Conservation (phyloP, 1,140 invertebrate species). For the Temnothorax nylanderi region DNA sequence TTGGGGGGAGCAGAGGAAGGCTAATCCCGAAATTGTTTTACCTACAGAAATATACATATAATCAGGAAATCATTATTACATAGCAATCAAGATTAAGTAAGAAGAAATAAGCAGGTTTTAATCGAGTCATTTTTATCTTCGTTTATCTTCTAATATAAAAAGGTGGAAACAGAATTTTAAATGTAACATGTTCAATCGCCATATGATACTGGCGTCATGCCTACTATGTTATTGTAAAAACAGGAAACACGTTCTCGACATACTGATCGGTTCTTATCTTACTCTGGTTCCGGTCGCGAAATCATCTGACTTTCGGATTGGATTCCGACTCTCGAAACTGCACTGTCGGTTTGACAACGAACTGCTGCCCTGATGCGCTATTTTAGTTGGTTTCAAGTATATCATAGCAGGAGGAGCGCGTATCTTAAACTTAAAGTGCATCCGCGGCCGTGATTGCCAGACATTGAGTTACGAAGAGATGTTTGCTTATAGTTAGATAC, state of each 20-base stretch:
- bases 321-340: conserved; percentile 20
- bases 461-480: conserved; percentile 36
- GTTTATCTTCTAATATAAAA: background rate
- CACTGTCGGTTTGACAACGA: conserved; percentile 24
- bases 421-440: conserved; percentile 42
- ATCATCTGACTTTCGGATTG: conserved; percentile 29
- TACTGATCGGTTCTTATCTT: conserved; percentile 45
- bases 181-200: background rate
- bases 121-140: background rate
- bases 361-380: conserved; percentile 44
- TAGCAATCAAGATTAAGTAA: background rate
- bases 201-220: background rate
- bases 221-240: background rate
- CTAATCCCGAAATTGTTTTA: background rate
- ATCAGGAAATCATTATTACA: background rate
- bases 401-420: background rate
- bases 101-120: background rate
- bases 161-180: background rate
- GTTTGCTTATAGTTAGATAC: background rate
- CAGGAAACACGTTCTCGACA: conserved; percentile 57
- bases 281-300: background rate
- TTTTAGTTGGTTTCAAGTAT: conserved; percentile 67
- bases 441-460: conserved; percentile 42
- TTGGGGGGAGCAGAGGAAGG: background rate
- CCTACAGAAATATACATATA: background rate